A percentile compares a stretch with the other conserved stretches of the same genome.
These are phyloP conservation scores for Abscondita cerata DNA, from an alignment of 2,888 invertebrate genomes.

Conservation along the genomic window DNA sequence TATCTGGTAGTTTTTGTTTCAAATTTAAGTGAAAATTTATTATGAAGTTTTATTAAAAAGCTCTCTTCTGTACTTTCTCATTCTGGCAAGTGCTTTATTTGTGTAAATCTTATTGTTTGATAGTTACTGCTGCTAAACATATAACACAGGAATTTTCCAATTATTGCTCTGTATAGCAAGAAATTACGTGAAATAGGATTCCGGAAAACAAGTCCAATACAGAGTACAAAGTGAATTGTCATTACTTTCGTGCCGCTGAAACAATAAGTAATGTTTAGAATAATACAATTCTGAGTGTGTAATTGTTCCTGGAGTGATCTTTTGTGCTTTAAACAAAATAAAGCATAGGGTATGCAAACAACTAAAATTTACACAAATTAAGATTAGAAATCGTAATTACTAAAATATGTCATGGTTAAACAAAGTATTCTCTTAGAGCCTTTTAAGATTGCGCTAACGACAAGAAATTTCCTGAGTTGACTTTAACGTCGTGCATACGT, in stretches of 20 bases:
- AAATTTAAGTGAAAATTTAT: too few relatives aligned
- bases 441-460: constrained; percentile 27
- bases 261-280: constrained; percentile 23
- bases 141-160: constrained; percentile 20
- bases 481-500: constrained; percentile 39
- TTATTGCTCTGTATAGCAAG: constrained; percentile 17
- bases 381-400: constrained; percentile 21
- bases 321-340: constrained; percentile 23
- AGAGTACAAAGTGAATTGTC: constrained; percentile 25
- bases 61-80: not conserved
- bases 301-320: constrained; percentile 27
- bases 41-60: too few relatives aligned
- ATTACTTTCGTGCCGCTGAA: constrained; percentile 25
- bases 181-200: constrained; percentile 22
- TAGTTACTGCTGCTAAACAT: not conserved
- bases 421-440: constrained; percentile 22
- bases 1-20: too few relatives aligned
- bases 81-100: not conserved
- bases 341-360: constrained; percentile 14
- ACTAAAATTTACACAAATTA: constrained; percentile 19
- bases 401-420: constrained; percentile 24
- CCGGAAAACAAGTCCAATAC: constrained; percentile 18
- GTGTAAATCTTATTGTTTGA: constrained; percentile 1
- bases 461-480: constrained; percentile 36
- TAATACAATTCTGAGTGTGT: constrained; percentile 20